These are phyloP conservation scores for Callyntrura guangdongensis DNA, from an alignment of 2,888 invertebrate genomes.

Conservation along the genomic window DNA sequence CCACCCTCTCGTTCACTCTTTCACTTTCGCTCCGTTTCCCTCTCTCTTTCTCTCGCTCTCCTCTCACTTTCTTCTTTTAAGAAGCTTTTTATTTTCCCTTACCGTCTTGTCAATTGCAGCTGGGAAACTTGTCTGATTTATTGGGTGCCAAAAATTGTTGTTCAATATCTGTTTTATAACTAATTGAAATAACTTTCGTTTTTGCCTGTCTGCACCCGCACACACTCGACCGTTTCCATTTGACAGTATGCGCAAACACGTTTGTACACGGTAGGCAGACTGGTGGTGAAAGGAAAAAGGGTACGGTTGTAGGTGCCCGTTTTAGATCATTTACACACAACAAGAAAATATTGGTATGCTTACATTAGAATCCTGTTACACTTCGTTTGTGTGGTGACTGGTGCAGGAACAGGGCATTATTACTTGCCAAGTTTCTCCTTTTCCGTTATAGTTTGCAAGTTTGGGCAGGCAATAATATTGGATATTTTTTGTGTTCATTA, in stretches of 20 bases:
- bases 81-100: slow-evolving; percentile 69
- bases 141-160: slow-evolving; percentile 84
- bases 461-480: too few relatives aligned
- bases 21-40: slow-evolving; percentile 1
- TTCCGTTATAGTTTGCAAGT: too few relatives aligned
- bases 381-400: too few relatives aligned
- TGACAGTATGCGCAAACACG: neutral
- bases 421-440: too few relatives aligned
- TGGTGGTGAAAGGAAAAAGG: too few relatives aligned
- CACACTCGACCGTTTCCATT: neutral
- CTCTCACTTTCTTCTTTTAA: slow-evolving; percentile 14
- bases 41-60: slow-evolving; percentile 18
- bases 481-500: too few relatives aligned
- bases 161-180: slow-evolving; percentile 82
- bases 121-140: slow-evolving; percentile 83
- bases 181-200: slow-evolving; percentile 84
- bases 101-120: slow-evolving; percentile 83
- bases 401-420: too few relatives aligned
- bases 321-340: too few relatives aligned
- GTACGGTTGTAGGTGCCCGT: too few relatives aligned
- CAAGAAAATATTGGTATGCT: too few relatives aligned
- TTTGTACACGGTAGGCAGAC: too few relatives aligned
- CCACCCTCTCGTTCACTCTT: slow-evolving; percentile 26
- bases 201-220: slow-evolving; percentile 38
- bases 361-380: too few relatives aligned